These are phyloP conservation scores for Hephaestus fuliginosus DNA, from an alignment of 2,797 vertebrate genomes.

Conservation along the genomic window DNA sequence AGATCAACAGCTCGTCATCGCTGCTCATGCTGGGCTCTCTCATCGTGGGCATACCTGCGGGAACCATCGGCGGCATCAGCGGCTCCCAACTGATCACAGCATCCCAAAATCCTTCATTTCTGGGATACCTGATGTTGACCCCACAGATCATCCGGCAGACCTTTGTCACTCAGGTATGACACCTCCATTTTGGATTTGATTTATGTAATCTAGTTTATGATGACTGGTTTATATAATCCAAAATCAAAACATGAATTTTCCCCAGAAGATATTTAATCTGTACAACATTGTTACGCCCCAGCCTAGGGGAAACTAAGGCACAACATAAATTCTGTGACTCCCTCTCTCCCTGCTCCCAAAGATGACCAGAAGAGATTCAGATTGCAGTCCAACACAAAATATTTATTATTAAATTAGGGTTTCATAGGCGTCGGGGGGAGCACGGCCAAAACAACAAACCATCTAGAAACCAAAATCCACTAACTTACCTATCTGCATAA, in stretches of 20 bases:
- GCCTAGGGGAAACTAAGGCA: too few species aligned
- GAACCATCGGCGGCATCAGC: constrained; percentile 26
- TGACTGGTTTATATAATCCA: not conserved
- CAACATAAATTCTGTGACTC: too few species aligned
- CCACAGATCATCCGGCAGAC: constrained; percentile 63
- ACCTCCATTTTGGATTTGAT: not conserved
- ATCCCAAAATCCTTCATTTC: constrained; percentile 49
- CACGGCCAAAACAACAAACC: too few species aligned
- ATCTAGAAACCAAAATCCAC: too few species aligned
- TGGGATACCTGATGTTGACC: constrained; percentile 51
- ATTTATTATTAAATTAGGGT: too few species aligned
- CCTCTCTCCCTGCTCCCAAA: too few species aligned
- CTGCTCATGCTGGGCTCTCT: constrained; percentile 77
- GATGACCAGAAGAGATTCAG: too few species aligned
- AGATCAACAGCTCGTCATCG: constrained; percentile 56
- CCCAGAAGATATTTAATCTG: not conserved
- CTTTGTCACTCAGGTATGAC: constrained; percentile 78
- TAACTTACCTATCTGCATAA: too few species aligned
- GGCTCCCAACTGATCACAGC: constrained; percentile 51
- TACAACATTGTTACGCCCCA: not conserved
- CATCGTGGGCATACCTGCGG: constrained; percentile 70
- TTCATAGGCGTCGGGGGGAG: too few species aligned
- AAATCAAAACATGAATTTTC: not conserved
- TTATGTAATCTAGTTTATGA: not conserved
- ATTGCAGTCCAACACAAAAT: too few species aligned